Evolutionary conservation across 2,797 vertebrate species (phyloP).

Genomic region (Antrozous pallidus): DNA sequence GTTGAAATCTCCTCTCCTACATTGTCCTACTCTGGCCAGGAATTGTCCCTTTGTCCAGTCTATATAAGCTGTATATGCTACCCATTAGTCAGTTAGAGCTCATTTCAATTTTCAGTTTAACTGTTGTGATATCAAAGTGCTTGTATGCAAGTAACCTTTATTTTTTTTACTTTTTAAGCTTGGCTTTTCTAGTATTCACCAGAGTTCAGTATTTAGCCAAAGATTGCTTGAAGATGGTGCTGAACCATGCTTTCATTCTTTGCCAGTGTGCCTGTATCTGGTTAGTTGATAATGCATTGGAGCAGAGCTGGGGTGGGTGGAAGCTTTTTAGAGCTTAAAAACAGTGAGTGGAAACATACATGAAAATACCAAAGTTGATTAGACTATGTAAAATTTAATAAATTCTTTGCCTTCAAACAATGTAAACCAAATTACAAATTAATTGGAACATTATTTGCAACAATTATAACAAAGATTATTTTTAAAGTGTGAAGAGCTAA

Average conservation of each 20-base stretch:
- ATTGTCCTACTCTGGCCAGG: not conserved
- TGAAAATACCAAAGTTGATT: not conserved
- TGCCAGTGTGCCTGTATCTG: not conserved
- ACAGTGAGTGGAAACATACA: not conserved
- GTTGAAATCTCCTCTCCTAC: not conserved
- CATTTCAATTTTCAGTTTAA: not conserved
- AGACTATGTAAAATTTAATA: not conserved
- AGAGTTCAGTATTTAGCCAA: not conserved
- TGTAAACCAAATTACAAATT: not conserved
- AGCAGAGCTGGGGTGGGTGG: not conserved
- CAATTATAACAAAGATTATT: not conserved
- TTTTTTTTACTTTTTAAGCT: not conserved
- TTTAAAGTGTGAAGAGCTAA: not conserved
- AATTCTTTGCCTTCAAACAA: not conserved
- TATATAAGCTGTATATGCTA: not conserved
- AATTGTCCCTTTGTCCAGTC: not conserved
- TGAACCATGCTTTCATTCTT: too few relatives aligned
- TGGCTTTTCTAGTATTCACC: not conserved
- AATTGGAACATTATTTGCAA: not conserved
- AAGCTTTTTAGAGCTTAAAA: not conserved
- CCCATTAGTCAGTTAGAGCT: not conserved
- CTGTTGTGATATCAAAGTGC: not conserved
- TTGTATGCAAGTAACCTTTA: not conserved
- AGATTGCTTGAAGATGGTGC: not conserved
- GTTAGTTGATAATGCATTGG: too few relatives aligned